These are phyloP conservation scores for Elysia crispata DNA, from an alignment of 2,888 invertebrate species.

Conservation along the genomic window DNA sequence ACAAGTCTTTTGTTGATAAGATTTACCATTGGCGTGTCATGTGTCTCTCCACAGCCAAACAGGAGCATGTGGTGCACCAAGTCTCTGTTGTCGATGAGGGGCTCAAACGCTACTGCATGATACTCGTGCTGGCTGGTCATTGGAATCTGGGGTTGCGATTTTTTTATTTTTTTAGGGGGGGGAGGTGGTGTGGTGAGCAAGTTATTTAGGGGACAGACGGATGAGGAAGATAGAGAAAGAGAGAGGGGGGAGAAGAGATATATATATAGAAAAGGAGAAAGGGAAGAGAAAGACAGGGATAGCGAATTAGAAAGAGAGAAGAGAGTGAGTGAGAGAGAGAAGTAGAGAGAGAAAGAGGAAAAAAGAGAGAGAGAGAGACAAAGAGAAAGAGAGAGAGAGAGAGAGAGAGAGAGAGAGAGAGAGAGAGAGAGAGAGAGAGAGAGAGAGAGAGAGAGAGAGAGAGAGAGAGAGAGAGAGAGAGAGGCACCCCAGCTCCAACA, in stretches of 20 bases:
- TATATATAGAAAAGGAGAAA: neutral
- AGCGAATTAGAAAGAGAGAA: conserved; percentile 1
- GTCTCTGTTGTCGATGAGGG: conserved; percentile 63
- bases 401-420: neutral
- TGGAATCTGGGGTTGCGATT: neutral
- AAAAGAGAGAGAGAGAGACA: conserved; percentile 46
- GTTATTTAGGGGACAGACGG: too few relatives aligned
- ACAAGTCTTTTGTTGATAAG: too few relatives aligned
- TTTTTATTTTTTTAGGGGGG: too few relatives aligned
- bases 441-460: neutral
- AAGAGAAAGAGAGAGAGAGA: conserved; percentile 26
- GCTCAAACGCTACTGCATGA: conserved; percentile 66
- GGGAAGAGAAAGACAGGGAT: neutral
- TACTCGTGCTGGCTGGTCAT: conserved; percentile 38
- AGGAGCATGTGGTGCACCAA: conserved; percentile 69
- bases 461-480: neutral
- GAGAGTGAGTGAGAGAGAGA: neutral
- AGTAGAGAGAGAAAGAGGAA: conserved; percentile 43
- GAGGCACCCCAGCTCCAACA: too few relatives aligned
- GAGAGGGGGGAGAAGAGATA: neutral
- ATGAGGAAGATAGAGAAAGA: neutral
- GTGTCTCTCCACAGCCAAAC: conserved; percentile 55
- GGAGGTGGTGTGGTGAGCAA: too few relatives aligned
- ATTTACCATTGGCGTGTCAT: neutral
- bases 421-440: neutral